phyloP scores from a whole-genome alignment of 2,888 invertebrate genomes.

The Netelia fuscicornis region DNA sequence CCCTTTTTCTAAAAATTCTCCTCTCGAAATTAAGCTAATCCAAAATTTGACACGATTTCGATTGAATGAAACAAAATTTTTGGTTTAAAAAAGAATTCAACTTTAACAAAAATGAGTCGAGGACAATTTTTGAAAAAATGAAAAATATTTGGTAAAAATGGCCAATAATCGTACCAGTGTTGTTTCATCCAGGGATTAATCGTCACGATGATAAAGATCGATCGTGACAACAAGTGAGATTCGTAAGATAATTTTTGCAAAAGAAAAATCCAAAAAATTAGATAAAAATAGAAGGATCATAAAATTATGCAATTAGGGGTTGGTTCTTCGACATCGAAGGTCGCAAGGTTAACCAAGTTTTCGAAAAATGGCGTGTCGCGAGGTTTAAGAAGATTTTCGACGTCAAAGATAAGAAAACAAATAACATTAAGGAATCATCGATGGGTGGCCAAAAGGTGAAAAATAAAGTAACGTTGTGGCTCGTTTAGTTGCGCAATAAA shows the following conservation, averaged over 20 bases:
- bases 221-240: not conserved
- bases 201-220: constrained; percentile 19
- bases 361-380: constrained; percentile 10
- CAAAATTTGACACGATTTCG: not conserved
- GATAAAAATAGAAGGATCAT: not conserved
- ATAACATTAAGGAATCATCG: constrained; percentile 4
- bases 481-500: constrained; percentile 62
- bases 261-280: too few species aligned
- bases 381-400: constrained; percentile 52
- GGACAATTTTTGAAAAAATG: not conserved
- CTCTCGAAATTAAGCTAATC: not conserved
- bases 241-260: not conserved
- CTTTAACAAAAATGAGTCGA: not conserved
- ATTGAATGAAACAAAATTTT: not conserved
- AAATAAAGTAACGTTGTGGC: constrained; percentile 49
- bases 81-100: constrained; percentile 8
- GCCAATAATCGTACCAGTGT: not conserved
- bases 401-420: constrained; percentile 49
- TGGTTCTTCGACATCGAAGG: not conserved
- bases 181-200: not conserved
- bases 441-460: not conserved
- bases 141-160: constrained; percentile 26
- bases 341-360: too few species aligned
- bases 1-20: not conserved
- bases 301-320: not conserved